A percentile compares a stretch with the other conserved stretches of the same genome.
Conservation (phyloP, 2,888 invertebrate genomes). For the Empis livida region DNA sequence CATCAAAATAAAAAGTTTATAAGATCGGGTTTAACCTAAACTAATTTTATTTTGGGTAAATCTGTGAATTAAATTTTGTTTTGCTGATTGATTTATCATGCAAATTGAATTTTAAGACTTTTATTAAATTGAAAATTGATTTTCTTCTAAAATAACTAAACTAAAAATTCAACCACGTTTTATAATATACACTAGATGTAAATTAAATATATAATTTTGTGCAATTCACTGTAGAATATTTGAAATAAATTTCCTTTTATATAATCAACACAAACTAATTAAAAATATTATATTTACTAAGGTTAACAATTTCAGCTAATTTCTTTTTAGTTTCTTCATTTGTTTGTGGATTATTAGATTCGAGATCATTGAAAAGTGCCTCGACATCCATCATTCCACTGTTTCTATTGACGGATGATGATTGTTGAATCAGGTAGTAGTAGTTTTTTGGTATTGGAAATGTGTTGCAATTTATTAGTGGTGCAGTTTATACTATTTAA, state of each 20-base stretch:
- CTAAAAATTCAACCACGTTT: no score
- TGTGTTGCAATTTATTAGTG: no score
- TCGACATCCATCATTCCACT: conserved; percentile 30
- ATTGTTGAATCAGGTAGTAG: background rate
- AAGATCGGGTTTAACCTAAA: no score
- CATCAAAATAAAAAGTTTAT: no score
- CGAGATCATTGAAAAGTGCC: conserved; percentile 51
- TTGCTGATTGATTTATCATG: background rate
- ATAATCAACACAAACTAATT: conserved; percentile 5
- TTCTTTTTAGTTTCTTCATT: conserved; percentile 55
- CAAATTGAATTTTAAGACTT: no score
- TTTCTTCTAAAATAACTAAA: no score
- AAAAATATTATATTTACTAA: conserved; percentile 41
- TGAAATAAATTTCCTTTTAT: background rate
- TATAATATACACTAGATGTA: no score
- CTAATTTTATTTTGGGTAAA: no score
- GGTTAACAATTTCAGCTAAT: conserved; percentile 56
- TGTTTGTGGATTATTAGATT: conserved; percentile 51
- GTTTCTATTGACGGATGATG: background rate
- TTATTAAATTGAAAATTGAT: background rate
- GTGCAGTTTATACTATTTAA: no score
- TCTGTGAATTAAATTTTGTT: background rate
- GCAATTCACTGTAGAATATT: background rate
- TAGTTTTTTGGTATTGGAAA: no score
- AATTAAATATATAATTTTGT: no score